Percentiles rank a stretch among this genome's conserved stretches.
phyloP scores from a whole-genome alignment of 2,888 invertebrate species.

The Agrotis puta region DNA sequence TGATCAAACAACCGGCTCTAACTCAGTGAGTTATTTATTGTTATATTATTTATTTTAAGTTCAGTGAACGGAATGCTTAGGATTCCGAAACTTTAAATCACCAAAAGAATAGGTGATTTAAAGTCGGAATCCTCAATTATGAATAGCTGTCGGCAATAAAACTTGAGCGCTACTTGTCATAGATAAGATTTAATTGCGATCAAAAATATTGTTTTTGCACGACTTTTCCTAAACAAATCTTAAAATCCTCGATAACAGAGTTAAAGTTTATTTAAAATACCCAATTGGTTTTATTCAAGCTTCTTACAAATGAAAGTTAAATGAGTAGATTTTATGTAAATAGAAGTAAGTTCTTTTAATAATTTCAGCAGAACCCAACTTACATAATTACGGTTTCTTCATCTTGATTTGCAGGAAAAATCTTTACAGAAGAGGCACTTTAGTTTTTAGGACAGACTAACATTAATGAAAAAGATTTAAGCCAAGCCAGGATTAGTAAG shows the following conservation, averaged over 20 bases:
- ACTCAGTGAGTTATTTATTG: slow-evolving; percentile 20
- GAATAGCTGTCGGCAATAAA: slow-evolving; percentile 39
- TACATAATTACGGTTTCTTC: slow-evolving; percentile 13
- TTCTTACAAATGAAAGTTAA: slow-evolving; percentile 16
- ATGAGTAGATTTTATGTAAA: slow-evolving; percentile 47
- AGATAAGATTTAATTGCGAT: slow-evolving; percentile 40
- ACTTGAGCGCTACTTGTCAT: slow-evolving; percentile 38
- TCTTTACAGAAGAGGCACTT: slow-evolving; percentile 7
- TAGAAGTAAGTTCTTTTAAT: slow-evolving; percentile 34
- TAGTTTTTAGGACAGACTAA: slow-evolving; percentile 3
- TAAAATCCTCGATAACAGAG: not conserved
- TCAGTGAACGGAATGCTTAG: slow-evolving; percentile 16
- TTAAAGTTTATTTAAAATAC: slow-evolving; percentile 14
- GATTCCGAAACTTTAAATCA: too few relatives aligned
- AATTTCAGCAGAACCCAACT: slow-evolving; percentile 19
- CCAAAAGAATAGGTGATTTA: too few relatives aligned
- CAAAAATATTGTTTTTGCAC: slow-evolving; percentile 12
- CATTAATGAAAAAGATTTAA: not conserved
- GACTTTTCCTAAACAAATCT: slow-evolving; percentile 4
- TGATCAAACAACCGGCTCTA: too few relatives aligned
- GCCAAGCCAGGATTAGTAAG: not conserved
- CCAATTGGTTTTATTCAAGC: slow-evolving; percentile 9
- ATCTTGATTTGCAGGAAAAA: slow-evolving; percentile 13
- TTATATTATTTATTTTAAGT: slow-evolving; percentile 36
- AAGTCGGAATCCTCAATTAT: slow-evolving; percentile 44